Percentiles rank a stretch among this genome's conserved stretches.
phyloP scores from a whole-genome alignment of 1,140 invertebrate species.

The Listronotus oregonensis region DNA sequence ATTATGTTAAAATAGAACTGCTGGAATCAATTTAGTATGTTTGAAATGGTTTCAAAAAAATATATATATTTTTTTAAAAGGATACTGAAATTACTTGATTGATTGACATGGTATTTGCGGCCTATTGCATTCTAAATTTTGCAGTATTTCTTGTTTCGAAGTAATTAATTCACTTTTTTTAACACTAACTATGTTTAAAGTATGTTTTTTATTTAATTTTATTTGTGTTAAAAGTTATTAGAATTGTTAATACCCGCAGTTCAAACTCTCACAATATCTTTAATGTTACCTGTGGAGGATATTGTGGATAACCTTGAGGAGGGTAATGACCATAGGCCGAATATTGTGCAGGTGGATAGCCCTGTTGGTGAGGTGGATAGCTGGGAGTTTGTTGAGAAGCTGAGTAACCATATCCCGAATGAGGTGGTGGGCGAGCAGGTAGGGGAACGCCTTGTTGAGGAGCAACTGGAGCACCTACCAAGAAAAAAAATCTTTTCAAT shows the following conservation, averaged over 20 bases:
- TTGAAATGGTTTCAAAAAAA: too few relatives aligned
- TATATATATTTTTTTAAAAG: too few relatives aligned
- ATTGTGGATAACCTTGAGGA: constrained; percentile 61
- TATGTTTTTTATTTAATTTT: too few relatives aligned
- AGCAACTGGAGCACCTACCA: constrained; percentile 33
- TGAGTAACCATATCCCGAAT: constrained; percentile 61
- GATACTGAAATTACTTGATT: too few relatives aligned
- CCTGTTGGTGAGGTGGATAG: constrained; percentile 61
- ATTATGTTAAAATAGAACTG: too few relatives aligned
- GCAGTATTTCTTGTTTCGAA: too few relatives aligned
- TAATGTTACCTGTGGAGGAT: constrained; percentile 56
- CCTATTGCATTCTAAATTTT: too few relatives aligned
- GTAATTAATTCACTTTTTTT: too few relatives aligned
- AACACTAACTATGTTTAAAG: too few relatives aligned
- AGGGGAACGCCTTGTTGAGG: constrained; percentile 54
- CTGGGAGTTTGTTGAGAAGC: constrained; percentile 61
- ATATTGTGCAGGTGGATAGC: constrained; percentile 57
- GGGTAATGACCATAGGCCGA: constrained; percentile 57
- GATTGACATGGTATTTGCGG: too few relatives aligned
- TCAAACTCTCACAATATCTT: neutral
- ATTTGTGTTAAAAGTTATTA: neutral
- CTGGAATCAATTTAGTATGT: too few relatives aligned
- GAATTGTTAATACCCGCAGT: neutral
- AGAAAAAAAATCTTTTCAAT: neutral
- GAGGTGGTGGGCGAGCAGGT: constrained; percentile 63